Evolutionary conservation across 2,888 invertebrate genomes (phyloP), one percentile per base, ranked within the genome.

Genomic region (Sinhomidia bicolor): DNA sequence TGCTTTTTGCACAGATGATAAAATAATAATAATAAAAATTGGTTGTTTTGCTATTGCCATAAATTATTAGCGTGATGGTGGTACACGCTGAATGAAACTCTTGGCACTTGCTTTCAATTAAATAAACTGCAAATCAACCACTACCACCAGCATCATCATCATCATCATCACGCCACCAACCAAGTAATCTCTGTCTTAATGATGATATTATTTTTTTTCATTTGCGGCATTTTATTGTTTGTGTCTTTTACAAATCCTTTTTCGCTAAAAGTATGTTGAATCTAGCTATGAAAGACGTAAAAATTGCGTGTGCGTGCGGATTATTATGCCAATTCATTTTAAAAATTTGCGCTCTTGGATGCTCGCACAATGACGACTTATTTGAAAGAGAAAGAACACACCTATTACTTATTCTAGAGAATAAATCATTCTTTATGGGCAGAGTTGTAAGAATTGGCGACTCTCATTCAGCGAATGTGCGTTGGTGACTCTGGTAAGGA

Each of bases 401-500:
- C 85, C 85, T 65, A 26, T 62, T 80, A 65, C 60, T 9, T 65
- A n/a, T 29, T 80, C 47, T 62, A 44, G 47, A 47, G 23, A 29
- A 62, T 78, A 85, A 78, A 85, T 78, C 65, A 78, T 78, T 74
- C 54, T 54, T 68, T 74, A 74, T 74, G 47, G 23, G 47, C 29
- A 47, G 71, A 71, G 57, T 7, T 20, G 51, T 6, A 84, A 76
- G 65, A 29, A 29, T n/a, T 71, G 51, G 29, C 51, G 76, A 76
- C 17, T 74, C 74, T 44, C 44, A 74, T 76, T 76, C 32, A 32
- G n/a, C 12, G 51, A 41, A 20, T 14, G 14, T 41, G 41, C 17
- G 26, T 14, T 36, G 20, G 47, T 47, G 47, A 3, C 3, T 1
- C 17, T 14, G 10, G 36, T n/a, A 17, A 20, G 12, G n/a, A 23